Evolutionary conservation across 2,888 invertebrate genomes (phyloP).

Genomic region (Drosophila kuntzei): DNA sequence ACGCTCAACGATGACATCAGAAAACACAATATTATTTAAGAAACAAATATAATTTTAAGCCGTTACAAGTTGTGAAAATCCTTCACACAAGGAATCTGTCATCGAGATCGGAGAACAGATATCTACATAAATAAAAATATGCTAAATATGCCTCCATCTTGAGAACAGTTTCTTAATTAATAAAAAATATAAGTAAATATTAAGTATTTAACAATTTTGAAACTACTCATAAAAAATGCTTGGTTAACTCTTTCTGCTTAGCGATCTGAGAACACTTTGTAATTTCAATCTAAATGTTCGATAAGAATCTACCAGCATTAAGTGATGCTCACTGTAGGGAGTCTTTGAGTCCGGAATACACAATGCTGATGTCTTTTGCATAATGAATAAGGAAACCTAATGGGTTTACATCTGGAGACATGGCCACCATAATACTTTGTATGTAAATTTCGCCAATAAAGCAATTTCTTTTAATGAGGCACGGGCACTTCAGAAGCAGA

Average conservation of each 20-base stretch:
- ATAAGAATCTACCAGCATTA: conserved; percentile 43
- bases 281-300: conserved; percentile 28
- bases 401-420: conserved; percentile 67
- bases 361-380: conserved; percentile 42
- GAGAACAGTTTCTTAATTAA: background rate
- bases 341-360: conserved; percentile 6
- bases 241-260: background rate
- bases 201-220: background rate
- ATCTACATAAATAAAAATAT: background rate
- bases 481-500: conserved; percentile 48
- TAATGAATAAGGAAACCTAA: conserved; percentile 63
- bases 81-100: background rate
- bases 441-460: conserved; percentile 77
- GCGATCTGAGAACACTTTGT: conserved; percentile 30
- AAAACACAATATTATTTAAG: too few species aligned
- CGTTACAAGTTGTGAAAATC: too few species aligned
- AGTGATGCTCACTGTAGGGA: conserved; percentile 24
- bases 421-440: conserved; percentile 76
- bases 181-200: too few species aligned
- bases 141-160: background rate
- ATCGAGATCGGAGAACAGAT: background rate
- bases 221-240: background rate
- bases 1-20: too few species aligned
- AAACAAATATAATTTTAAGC: too few species aligned
- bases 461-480: conserved; percentile 77